These are phyloP conservation scores for Rachycentron canadum DNA, from an alignment of 2,797 vertebrate genomes.

Conservation along the genomic window DNA sequence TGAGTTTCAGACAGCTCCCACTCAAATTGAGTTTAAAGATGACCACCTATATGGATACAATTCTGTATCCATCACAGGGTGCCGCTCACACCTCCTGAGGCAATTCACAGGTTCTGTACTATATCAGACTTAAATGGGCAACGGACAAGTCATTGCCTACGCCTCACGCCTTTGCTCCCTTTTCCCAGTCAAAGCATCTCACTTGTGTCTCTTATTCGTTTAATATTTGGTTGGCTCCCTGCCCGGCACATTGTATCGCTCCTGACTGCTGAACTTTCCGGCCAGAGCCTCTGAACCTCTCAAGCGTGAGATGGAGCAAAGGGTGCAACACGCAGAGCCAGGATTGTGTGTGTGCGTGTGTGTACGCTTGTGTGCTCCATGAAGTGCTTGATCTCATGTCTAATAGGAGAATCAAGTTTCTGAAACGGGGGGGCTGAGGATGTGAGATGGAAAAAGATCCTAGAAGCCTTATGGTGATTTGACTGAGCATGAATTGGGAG, in stretches of 20 bases:
- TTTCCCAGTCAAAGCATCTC: conserved; percentile 58
- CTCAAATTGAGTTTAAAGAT: conserved; percentile 48
- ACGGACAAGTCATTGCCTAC: conserved; percentile 55
- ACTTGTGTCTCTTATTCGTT: conserved; percentile 62
- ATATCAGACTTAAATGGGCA: conserved; percentile 57
- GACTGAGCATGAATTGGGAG: conserved; percentile 9
- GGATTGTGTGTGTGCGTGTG: conserved; percentile 31
- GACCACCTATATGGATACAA: conserved; percentile 23
- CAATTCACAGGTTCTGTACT: conserved; percentile 43
- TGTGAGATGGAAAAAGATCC: conserved; percentile 18
- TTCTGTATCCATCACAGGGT: conserved; percentile 54
- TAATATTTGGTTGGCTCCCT: conserved; percentile 55
- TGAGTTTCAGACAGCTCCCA: conserved; percentile 43
- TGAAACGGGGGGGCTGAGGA: conserved; percentile 17
- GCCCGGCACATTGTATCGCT: conserved; percentile 46
- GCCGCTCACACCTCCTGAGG: conserved; percentile 38
- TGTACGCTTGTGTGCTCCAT: conserved; percentile 16
- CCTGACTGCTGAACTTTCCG: conserved; percentile 66
- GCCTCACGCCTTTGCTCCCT: conserved; percentile 44
- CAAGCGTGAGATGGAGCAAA: conserved; percentile 58
- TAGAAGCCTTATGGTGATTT: conserved; percentile 11
- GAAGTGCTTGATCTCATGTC: conserved; percentile 40
- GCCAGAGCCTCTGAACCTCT: conserved; percentile 61
- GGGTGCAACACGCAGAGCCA: conserved; percentile 41
- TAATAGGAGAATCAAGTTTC: conserved; percentile 23